Evolutionary conservation across 2,113 vertebrate species (phyloP).

Genomic region (Regulus satrapa): DNA sequence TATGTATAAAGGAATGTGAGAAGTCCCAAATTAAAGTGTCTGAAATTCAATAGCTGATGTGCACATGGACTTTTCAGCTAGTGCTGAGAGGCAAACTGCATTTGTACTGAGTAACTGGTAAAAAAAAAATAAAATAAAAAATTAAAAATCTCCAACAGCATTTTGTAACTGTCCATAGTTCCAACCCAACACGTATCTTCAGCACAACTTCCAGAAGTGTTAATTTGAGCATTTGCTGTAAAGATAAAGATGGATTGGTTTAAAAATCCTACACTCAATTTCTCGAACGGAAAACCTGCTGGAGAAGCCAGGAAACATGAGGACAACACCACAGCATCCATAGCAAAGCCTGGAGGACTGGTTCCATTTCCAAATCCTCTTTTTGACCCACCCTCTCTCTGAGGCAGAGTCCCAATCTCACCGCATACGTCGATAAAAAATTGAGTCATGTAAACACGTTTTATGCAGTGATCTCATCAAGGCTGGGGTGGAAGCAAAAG

Average conservation of each 20-base stretch:
- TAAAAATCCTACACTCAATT: not conserved
- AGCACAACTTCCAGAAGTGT: not conserved
- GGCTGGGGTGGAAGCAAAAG: not conserved
- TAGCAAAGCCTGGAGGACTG: not conserved
- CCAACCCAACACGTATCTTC: not conserved
- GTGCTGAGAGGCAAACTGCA: not conserved
- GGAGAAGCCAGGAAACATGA: not conserved
- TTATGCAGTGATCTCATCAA: not conserved
- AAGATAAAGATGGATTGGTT: not conserved
- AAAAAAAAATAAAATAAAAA: not conserved
- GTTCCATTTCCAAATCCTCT: not conserved
- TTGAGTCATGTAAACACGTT: not conserved
- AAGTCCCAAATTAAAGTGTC: not conserved
- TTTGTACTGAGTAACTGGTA: not conserved
- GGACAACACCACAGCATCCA: rapidly evolving
- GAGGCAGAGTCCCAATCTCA: not conserved
- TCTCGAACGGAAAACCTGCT: not conserved
- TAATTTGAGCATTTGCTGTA: not conserved
- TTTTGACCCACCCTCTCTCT: not conserved
- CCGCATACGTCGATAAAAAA: not conserved
- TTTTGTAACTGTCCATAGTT: not conserved
- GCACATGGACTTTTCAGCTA: not conserved
- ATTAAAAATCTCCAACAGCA: not conserved
- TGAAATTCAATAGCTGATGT: not conserved
- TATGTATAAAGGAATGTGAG: not conserved